Conservation (phyloP, 2,113 vertebrate species). For the Tympanuchus pallidicinctus region DNA sequence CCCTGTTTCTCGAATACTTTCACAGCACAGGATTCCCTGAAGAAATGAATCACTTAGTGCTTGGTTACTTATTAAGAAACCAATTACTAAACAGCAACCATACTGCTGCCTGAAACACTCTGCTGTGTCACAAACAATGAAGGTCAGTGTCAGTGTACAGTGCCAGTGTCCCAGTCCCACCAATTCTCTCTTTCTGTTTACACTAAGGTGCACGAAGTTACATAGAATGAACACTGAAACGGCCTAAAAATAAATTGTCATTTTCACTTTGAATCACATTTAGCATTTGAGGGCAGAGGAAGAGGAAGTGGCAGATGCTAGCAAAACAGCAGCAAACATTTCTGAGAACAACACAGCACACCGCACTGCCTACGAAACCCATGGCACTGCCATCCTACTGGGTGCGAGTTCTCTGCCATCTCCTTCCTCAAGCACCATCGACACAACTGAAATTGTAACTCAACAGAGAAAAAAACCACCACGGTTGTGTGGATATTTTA, state of each 20-base stretch:
- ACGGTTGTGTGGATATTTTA: background rate
- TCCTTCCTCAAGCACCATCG: background rate
- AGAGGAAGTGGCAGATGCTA: background rate
- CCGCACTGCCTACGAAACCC: background rate
- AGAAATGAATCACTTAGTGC: background rate
- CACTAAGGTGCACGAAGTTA: background rate
- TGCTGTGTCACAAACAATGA: background rate
- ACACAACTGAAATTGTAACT: rapidly evolving
- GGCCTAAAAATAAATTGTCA: background rate
- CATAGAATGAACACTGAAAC: rapidly evolving
- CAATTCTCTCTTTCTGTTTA: background rate
- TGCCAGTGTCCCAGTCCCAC: background rate
- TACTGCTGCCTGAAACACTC: background rate
- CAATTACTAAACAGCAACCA: conserved; percentile 13
- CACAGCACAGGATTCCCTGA: background rate
- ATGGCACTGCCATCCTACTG: rapidly evolving
- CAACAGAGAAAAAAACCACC: background rate
- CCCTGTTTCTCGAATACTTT: background rate
- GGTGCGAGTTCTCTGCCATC: background rate
- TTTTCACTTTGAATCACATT: background rate
- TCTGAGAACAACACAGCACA: background rate
- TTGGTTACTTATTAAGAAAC: conserved; percentile 16
- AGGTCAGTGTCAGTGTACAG: background rate
- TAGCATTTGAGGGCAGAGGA: background rate
- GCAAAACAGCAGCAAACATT: background rate